Conservation (phyloP, 2,797 vertebrate species). For the Syncerus caffer region DNA sequence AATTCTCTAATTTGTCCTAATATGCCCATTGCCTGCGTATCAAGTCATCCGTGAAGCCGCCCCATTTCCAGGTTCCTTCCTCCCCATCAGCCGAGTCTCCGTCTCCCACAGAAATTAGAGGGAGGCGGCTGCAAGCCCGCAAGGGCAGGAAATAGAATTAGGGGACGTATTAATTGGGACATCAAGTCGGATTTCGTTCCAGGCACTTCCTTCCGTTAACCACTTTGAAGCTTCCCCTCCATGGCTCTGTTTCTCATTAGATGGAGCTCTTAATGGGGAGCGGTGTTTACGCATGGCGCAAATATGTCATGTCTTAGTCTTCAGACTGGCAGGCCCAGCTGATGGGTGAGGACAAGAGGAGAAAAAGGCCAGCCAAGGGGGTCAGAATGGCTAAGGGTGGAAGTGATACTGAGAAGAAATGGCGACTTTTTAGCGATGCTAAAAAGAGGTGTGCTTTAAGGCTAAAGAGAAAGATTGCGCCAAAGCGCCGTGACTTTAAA, state of each 20-base stretch:
- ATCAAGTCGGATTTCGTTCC: slow-evolving; percentile 89
- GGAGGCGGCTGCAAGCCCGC: slow-evolving; percentile 84
- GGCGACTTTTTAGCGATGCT: not conserved
- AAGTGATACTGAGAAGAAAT: not conserved
- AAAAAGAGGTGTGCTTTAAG: not conserved
- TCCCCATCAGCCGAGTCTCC: slow-evolving; percentile 81
- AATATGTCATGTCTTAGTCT: slow-evolving; percentile 84
- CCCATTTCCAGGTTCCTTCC: slow-evolving; percentile 88
- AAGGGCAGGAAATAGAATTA: slow-evolving; percentile 91
- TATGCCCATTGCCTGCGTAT: slow-evolving; percentile 86
- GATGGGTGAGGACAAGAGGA: slow-evolving; percentile 56
- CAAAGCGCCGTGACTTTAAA: not conserved
- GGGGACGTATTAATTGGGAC: slow-evolving; percentile 90
- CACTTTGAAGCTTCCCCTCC: slow-evolving; percentile 87
- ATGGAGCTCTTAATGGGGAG: slow-evolving; percentile 87
- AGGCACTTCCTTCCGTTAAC: slow-evolving; percentile 89
- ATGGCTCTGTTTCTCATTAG: slow-evolving; percentile 89
- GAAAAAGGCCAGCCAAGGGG: slow-evolving; percentile 35
- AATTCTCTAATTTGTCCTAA: slow-evolving; percentile 91
- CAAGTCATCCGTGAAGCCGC: slow-evolving; percentile 86
- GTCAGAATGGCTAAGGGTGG: slow-evolving; percentile 34
- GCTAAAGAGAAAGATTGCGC: not conserved
- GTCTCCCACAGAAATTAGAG: slow-evolving; percentile 87
- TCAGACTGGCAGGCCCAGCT: slow-evolving; percentile 73
- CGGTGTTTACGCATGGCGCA: slow-evolving; percentile 85